Evolutionary conservation across 2,113 vertebrate genomes (phyloP).

Genomic region (Cochlearius cochlearius): DNA sequence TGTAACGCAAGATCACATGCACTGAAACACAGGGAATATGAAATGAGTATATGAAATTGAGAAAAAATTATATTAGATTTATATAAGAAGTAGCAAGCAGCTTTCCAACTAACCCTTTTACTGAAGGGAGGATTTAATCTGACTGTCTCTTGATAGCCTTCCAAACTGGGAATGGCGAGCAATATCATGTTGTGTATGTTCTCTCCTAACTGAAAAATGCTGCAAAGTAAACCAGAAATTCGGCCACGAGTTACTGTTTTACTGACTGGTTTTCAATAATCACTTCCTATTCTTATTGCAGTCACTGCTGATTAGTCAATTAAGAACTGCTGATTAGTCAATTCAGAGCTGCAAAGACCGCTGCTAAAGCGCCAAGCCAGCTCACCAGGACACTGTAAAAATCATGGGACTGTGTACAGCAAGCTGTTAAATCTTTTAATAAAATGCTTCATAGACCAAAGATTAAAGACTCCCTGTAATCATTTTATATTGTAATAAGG

Average conservation of each 20-base stretch:
- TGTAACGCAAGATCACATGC: neutral
- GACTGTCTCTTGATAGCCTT: neutral
- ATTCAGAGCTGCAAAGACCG: neutral
- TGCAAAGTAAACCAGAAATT: neutral
- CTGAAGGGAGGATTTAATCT: neutral
- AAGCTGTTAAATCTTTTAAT: neutral
- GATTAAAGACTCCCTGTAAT: neutral
- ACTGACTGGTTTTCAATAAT: neutral
- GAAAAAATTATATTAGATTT: neutral
- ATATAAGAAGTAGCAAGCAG: neutral
- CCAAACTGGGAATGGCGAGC: neutral
- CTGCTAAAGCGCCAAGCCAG: neutral
- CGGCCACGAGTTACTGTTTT: neutral
- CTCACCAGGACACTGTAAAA: neutral
- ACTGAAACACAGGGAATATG: neutral
- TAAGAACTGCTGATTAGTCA: neutral
- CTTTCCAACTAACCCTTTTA: neutral
- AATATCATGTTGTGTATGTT: neutral
- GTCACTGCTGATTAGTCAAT: neutral
- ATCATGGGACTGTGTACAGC: neutral
- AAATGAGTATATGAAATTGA: neutral
- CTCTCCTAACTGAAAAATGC: neutral
- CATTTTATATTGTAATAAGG: neutral
- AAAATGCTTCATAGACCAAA: conserved; percentile 6
- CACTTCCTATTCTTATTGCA: neutral